Evolutionary conservation across 2,113 vertebrate genomes (phyloP), one percentile per base, ranked within the genome.

Genomic region (Catagonus wagneri): DNA sequence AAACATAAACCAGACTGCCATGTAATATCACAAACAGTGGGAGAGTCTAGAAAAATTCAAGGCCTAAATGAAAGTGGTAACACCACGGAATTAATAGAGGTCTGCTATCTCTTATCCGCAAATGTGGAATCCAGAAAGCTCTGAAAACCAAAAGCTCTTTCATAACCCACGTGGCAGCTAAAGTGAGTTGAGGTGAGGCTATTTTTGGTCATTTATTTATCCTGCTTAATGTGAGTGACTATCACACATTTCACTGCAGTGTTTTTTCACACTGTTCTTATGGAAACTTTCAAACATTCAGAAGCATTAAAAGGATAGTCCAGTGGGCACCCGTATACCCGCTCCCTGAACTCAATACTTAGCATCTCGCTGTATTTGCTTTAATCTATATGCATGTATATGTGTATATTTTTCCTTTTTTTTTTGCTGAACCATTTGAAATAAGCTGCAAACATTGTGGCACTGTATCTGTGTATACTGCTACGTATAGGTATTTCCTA

Each of bases 111-210:
- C 39, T 91, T 39, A 83, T 39, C 75, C 69, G 88, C 61, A 76
- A 71, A 92, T 50, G 16, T 91, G 83, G 83, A 96, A 56, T 76
- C 68, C 75, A 72, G 74, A 79, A 91, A 56, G 56, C 81, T 86
- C 44, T 91, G 89, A 72, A 80, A 95, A n/a, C 19, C 1, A 6
- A 74, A 72, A 25, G 9, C 34, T 74, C 58, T 78, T 74, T 87
- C 44, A 29, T 79, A 76, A 90, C 22, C 50, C 34, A 95, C 22
- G 9, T 79, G 27, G 71, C 78, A 79, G 39, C 12, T 79, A 54
- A 91, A 63, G 25, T 69, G 90, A 84, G 72, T n/a, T 84, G 71
- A 52, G 36, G 17, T 69, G 52, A 88, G 17, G 8, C n/a, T 50
- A 29, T 56, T 93, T 80, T 34, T 80, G 60, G 20, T 87, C 19